A percentile compares a stretch with the other conserved stretches of the same genome.
Conservation (phyloP, 2,113 vertebrate species). For the Bubo blakistoni region DNA sequence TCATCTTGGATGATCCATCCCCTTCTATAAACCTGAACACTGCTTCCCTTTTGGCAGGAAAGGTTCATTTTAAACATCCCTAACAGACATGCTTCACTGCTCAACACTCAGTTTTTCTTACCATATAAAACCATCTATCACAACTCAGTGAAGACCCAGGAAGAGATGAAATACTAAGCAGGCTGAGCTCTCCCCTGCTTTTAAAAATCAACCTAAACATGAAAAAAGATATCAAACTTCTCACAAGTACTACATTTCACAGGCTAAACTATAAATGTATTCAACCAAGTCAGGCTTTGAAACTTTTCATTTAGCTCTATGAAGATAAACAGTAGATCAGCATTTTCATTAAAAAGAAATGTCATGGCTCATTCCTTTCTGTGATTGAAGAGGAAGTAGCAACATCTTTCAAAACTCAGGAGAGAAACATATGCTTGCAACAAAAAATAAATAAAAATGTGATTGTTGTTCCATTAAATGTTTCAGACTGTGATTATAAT, state of each 20-base stretch:
- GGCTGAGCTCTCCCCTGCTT: neutral
- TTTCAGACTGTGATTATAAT: constrained; percentile 35
- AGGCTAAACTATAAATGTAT: neutral
- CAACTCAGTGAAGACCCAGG: neutral
- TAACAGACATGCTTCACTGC: neutral
- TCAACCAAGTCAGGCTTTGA: neutral
- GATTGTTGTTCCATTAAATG: constrained; percentile 34
- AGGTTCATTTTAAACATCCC: neutral
- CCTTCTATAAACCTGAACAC: neutral
- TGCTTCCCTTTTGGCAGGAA: neutral
- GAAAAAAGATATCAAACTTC: neutral
- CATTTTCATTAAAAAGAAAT: constrained; percentile 58
- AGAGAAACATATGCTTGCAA: constrained; percentile 11
- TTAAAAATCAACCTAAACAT: neutral
- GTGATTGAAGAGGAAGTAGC: constrained; percentile 23
- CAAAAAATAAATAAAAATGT: constrained; percentile 46
- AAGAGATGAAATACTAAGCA: neutral
- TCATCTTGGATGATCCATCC: neutral
- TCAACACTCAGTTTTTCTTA: neutral
- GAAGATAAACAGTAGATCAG: constrained; percentile 24
- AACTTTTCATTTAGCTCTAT: constrained; percentile 19
- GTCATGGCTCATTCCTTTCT: constrained; percentile 48
- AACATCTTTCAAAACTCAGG: constrained; percentile 44
- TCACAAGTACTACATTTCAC: neutral
- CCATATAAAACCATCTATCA: neutral